Conservation (phyloP, 2,888 invertebrate genomes). For the Lepeophtheirus nordmannii region DNA sequence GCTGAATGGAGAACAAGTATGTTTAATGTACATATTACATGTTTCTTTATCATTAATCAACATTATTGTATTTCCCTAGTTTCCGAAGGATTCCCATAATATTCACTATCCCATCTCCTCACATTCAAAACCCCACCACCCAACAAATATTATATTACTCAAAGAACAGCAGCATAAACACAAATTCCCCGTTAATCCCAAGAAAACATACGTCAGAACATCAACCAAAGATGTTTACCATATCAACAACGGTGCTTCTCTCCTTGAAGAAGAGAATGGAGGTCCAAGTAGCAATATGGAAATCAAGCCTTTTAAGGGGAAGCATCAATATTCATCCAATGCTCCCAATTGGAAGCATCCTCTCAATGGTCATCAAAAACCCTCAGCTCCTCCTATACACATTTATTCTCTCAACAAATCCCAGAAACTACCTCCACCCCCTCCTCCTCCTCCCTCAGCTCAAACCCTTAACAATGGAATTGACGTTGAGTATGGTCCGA, state of each 20-base stretch:
- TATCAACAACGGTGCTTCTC: neutral
- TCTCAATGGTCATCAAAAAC: too few species aligned
- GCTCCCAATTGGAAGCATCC: neutral
- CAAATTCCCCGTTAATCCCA: neutral
- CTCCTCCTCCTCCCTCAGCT: neutral
- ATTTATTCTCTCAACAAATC: too few species aligned
- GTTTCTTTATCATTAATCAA: neutral
- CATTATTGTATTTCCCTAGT: neutral
- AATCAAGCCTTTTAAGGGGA: neutral
- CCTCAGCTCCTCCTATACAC: too few species aligned
- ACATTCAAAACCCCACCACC: neutral
- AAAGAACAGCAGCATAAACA: neutral
- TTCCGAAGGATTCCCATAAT: neutral
- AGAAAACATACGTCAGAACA: neutral
- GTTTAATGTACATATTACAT: neutral
- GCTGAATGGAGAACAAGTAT: neutral
- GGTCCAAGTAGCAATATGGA: too few species aligned
- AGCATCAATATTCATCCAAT: slow-evolving; percentile 1
- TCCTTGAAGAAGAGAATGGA: neutral
- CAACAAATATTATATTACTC: neutral
- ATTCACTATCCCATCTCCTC: neutral
- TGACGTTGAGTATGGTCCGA: slow-evolving; percentile 12
- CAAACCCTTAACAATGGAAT: slow-evolving; percentile 10
- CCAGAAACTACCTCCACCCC: neutral
- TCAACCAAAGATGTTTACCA: neutral